Base-by-base conservation (phyloP, 1,140 invertebrate genomes). In the Bicyclus anynana region DNA sequence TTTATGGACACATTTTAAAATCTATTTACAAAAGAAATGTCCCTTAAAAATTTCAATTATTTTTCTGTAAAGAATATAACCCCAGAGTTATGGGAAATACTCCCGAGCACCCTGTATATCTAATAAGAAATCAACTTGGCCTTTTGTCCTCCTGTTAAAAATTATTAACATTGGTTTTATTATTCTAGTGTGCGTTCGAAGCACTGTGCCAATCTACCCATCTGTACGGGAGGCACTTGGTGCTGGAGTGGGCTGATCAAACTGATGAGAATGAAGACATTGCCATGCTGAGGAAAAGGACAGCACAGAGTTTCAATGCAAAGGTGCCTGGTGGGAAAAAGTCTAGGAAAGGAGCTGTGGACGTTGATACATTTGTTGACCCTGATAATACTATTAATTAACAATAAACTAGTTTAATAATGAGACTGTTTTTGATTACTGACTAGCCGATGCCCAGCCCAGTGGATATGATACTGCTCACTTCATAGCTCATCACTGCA, bases 211-310 rank as follows among this genome's bases (percentile, higher is more conserved):
- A 97, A 81, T 99, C 97, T 72, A 99, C 98, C 61, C 98, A 99
- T 92, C 94, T 99, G 82, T 99, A 98, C 81, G 98, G 98, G 2
- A 91, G 98, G 67, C 91, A 98, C 35, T 89, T 99, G 62, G 97
- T 99, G 0, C 88, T 99, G 14, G 98, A 99, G 91, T 99, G 98
- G 98, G 98, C 98, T 0, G 91, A 94, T 33, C 90, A 93, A n/a
- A 94, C 94, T 27, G 90, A 95, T 35, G 95, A 97, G 69, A 89
- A 93, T 29, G 95, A 96, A 77, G 91, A 93, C 62, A 88, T 98
- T 2, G 93, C 94, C 13, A 91, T 94, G 59, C 88, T 98, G n/a
- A 90, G 97, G 56, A 95, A 95, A 88, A 93, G 96, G 68, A 97
- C 97, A 0, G 95, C 96, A 0, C 90, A 94, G 72, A 91, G 93